Conservation (phyloP, 1,140 invertebrate genomes). For the Caenorhabditis briggsae region DNA sequence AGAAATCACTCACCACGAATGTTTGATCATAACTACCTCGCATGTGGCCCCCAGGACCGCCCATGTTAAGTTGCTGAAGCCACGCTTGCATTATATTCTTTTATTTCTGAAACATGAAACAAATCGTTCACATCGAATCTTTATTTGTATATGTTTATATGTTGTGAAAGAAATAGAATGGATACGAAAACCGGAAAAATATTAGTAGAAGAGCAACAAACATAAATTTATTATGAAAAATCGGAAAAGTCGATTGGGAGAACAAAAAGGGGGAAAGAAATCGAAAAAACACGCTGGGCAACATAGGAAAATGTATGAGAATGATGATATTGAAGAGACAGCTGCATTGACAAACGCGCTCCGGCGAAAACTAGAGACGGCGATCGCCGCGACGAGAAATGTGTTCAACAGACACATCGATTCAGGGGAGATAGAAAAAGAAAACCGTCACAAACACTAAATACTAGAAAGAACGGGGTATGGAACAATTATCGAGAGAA, state of each 20-base stretch:
- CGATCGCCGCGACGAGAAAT: not conserved
- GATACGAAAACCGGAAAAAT: not conserved
- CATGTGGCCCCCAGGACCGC: not conserved
- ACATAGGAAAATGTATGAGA: conserved; percentile 8
- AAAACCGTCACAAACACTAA: conserved; percentile 31
- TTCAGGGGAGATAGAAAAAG: not conserved
- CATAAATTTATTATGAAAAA: conserved; percentile 3
- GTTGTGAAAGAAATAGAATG: not conserved
- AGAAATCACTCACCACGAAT: not conserved
- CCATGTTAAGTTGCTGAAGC: conserved; percentile 20
- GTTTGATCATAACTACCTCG: conserved; percentile 20
- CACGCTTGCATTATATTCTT: conserved; percentile 24
- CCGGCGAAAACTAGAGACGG: not conserved
- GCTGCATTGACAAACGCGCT: conserved; percentile 8
- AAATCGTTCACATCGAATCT: not conserved
- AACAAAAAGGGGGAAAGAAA: conserved; percentile 42
- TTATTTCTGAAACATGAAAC: not conserved
- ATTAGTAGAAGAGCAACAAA: not conserved
- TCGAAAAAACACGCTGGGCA: not conserved
- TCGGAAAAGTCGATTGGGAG: no score
- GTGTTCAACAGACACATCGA: not conserved
- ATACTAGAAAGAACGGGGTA: conserved; percentile 36
- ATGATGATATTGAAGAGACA: conserved; percentile 37
- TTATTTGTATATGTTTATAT: not conserved
- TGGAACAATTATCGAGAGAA: conserved; percentile 6